phyloP scores from a whole-genome alignment of 2,113 vertebrate genomes.

The Thunnus maccoyii region DNA sequence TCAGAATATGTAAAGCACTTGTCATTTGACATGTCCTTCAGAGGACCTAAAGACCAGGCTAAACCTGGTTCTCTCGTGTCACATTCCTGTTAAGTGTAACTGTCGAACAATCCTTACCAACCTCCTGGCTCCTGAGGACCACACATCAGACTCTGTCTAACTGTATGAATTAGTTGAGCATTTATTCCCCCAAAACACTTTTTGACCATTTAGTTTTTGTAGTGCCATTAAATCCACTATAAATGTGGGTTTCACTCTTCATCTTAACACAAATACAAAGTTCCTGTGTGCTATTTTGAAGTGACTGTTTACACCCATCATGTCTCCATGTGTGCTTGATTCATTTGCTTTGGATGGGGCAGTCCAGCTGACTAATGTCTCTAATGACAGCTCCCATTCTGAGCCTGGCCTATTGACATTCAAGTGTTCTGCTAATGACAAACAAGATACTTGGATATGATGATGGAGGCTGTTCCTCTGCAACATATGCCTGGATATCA shows the following conservation, averaged over 20 bases:
- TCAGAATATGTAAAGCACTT: neutral
- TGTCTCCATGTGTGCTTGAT: conserved; percentile 41
- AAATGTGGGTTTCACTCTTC: conserved; percentile 8
- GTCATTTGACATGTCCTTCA: conserved; percentile 1
- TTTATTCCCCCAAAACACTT: neutral
- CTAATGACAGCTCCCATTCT: conserved; percentile 56
- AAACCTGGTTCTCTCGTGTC: neutral
- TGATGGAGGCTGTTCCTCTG: neutral
- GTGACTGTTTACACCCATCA: conserved; percentile 37
- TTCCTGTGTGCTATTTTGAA: conserved; percentile 27
- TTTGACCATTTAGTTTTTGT: neutral
- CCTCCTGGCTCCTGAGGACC: neutral
- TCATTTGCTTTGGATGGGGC: conserved; percentile 51
- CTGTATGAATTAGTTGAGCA: neutral
- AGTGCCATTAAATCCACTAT: neutral
- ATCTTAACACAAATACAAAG: conserved; percentile 1
- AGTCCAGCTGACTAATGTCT: conserved; percentile 41
- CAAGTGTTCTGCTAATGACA: conserved; percentile 41
- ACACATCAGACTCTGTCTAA: neutral
- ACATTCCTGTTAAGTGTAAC: neutral
- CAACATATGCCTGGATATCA: neutral
- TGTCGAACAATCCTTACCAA: neutral
- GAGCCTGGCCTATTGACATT: conserved; percentile 44
- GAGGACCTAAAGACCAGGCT: neutral
- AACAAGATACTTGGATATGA: conserved; percentile 23